These are phyloP conservation scores for Indri indri DNA, from an alignment of 2,113 vertebrate genomes.

Conservation along the genomic window DNA sequence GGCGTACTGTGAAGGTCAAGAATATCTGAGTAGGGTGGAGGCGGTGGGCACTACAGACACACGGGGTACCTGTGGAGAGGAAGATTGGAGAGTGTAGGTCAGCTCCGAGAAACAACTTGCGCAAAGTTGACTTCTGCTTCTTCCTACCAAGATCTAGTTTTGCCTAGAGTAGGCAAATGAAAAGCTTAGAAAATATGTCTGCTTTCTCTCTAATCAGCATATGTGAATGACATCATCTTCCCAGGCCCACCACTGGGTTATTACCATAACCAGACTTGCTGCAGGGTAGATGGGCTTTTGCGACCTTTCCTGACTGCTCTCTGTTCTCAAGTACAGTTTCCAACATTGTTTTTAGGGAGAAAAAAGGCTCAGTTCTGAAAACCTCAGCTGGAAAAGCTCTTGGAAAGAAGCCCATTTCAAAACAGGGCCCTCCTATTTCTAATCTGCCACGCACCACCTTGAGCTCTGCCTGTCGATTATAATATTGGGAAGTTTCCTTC, in stretches of 20 bases:
- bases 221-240: neutral
- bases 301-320: neutral
- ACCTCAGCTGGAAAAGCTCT: neutral
- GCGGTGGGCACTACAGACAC: neutral
- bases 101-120: neutral
- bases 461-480: neutral
- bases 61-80: neutral
- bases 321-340: neutral
- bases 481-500: neutral
- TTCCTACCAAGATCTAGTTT: constrained; percentile 18
- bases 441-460: neutral
- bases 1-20: neutral
- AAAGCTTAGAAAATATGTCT: neutral
- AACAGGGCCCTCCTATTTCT: neutral
- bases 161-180: neutral
- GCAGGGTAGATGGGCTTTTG: neutral
- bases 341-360: neutral
- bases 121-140: neutral
- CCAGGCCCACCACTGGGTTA: neutral
- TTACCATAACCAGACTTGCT: neutral
- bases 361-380: neutral
- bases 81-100: neutral
- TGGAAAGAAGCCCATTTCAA: neutral
- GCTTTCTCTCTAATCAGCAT: neutral
- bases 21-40: neutral